Evolutionary conservation across 2,797 vertebrate genomes (phyloP).

Genomic region (Helostoma temminkii): DNA sequence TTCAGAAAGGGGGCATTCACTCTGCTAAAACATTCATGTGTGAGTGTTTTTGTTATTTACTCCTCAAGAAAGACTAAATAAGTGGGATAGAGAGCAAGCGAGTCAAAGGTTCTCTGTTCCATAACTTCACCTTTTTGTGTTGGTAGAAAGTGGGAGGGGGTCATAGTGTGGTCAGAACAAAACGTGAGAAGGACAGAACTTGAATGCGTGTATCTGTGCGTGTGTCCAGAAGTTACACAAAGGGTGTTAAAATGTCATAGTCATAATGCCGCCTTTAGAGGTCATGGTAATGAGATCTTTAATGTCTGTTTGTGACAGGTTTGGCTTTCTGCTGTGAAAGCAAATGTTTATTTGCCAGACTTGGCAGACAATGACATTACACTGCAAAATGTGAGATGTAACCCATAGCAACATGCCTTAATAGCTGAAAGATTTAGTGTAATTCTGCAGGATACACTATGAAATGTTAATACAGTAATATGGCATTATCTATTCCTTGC

Average conservation of each 20-base stretch:
- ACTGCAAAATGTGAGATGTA: constrained; percentile 58
- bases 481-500: constrained; percentile 49
- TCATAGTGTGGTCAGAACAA: constrained; percentile 51
- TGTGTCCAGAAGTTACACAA: constrained; percentile 27
- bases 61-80: constrained; percentile 38
- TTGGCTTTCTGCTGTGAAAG: constrained; percentile 55
- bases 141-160: constrained; percentile 51
- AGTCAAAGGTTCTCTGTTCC: constrained; percentile 25
- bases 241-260: constrained; percentile 45
- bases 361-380: constrained; percentile 57
- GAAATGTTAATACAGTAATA: constrained; percentile 43
- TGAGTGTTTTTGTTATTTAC: constrained; percentile 69
- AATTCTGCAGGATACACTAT: constrained; percentile 48
- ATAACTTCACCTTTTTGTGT: constrained; percentile 54
- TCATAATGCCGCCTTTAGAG: constrained; percentile 50
- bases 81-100: constrained; percentile 22
- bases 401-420: constrained; percentile 44
- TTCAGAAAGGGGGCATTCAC: constrained; percentile 67
- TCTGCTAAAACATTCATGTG: constrained; percentile 77
- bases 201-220: constrained; percentile 21
- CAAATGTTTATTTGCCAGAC: constrained; percentile 56
- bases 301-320: constrained; percentile 43
- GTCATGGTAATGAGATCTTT: constrained; percentile 52
- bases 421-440: constrained; percentile 53
- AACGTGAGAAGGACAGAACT: constrained; percentile 45